Percentiles rank a stretch among this genome's conserved stretches.
These are phyloP conservation scores for Calyptomena viridis DNA, from an alignment of 2,113 vertebrate genomes.

Conservation along the genomic window DNA sequence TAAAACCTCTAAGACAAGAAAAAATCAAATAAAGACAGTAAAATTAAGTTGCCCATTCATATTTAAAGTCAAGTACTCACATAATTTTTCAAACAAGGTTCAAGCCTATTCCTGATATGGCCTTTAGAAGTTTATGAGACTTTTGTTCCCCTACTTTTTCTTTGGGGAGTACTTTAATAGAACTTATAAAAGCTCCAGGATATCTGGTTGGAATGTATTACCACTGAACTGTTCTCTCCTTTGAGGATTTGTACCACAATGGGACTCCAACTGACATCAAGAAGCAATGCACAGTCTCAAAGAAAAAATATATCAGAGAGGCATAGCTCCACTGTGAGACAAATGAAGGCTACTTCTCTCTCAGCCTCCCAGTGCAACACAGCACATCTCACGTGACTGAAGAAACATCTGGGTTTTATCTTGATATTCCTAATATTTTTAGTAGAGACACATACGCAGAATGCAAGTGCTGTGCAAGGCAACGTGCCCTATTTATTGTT, in stretches of 20 bases:
- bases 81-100: background rate
- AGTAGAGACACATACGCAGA: background rate
- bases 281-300: background rate
- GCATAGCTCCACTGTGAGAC: background rate
- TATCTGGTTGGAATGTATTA: slow-evolving; percentile 7
- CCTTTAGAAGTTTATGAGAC: background rate
- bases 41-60: background rate
- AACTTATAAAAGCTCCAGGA: slow-evolving; percentile 13
- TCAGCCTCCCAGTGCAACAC: background rate
- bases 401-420: slow-evolving; percentile 31
- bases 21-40: background rate
- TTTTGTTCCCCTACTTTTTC: background rate
- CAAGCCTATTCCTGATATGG: background rate
- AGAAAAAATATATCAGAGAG: background rate
- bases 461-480: background rate
- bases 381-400: background rate
- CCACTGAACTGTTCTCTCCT: background rate
- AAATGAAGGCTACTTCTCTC: background rate
- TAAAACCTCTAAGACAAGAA: background rate
- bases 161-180: background rate
- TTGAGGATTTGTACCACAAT: slow-evolving; percentile 1
- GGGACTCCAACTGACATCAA: background rate
- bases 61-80: background rate
- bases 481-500: background rate
- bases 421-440: background rate